Evolutionary conservation across 1,140 invertebrate genomes (phyloP).

Genomic region (Apis cerana): DNA sequence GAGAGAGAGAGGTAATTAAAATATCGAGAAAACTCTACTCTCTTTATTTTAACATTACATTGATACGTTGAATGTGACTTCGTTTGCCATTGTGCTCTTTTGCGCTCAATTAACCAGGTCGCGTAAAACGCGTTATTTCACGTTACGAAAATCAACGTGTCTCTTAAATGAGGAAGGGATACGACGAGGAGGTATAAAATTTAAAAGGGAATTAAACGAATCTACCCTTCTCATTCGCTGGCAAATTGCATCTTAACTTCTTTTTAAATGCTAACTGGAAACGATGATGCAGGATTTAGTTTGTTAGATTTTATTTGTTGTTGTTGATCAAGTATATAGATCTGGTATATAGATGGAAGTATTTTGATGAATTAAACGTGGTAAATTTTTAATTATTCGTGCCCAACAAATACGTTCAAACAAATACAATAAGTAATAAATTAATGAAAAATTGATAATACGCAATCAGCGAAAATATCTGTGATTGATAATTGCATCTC

Average conservation of each 20-base stretch:
- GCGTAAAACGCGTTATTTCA: background rate
- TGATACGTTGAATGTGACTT: no score
- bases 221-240: conserved; percentile 2
- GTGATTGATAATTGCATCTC: no score
- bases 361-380: no score
- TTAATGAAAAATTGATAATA: no score
- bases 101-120: background rate
- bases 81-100: background rate
- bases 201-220: conserved; percentile 26
- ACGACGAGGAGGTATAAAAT: background rate
- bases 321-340: background rate
- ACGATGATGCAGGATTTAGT: conserved; percentile 10
- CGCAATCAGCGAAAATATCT: no score
- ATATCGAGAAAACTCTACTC: background rate
- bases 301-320: background rate
- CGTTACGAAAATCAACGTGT: background rate
- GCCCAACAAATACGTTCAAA: no score
- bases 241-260: conserved; percentile 39
- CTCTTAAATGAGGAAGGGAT: background rate
- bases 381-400: background rate
- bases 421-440: no score
- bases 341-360: background rate
- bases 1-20: background rate
- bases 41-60: background rate
- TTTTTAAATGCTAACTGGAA: conserved; percentile 39